Evolutionary conservation across 2,113 vertebrate species (phyloP).

Genomic region (Mastomys natalensis): DNA sequence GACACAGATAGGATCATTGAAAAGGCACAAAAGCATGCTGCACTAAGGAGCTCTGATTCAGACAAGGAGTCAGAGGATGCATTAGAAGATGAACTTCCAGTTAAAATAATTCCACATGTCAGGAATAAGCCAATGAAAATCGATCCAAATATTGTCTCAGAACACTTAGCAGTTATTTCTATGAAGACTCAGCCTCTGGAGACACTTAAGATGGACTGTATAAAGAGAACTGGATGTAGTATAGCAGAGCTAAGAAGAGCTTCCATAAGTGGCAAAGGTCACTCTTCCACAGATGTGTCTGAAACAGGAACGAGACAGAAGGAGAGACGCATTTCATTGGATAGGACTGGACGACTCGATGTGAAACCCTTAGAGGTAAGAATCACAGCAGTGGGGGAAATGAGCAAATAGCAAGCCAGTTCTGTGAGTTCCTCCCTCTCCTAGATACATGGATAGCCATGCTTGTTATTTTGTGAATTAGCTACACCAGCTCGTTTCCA

Average conservation of each 20-base stretch:
- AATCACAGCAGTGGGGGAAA: not conserved
- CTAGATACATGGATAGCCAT: not conserved
- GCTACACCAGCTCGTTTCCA: not conserved
- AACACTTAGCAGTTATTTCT: conserved; percentile 84
- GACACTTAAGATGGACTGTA: conserved; percentile 72
- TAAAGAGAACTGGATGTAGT: conserved; percentile 73
- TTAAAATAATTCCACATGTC: conserved; percentile 79
- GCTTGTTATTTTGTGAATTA: not conserved
- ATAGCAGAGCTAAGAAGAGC: conserved; percentile 79
- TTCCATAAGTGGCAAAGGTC: conserved; percentile 67
- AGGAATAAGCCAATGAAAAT: conserved; percentile 72
- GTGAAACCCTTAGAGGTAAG: conserved; percentile 75
- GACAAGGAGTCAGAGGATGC: not conserved
- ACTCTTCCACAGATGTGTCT: accelerated
- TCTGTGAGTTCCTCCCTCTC: not conserved
- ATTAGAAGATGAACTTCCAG: not conserved
- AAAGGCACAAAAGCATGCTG: conserved; percentile 65
- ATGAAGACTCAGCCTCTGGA: conserved; percentile 83
- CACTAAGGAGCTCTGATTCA: not conserved
- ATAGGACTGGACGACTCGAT: conserved; percentile 69
- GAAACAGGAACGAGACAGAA: not conserved
- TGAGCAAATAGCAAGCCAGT: not conserved
- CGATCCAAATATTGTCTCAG: conserved; percentile 78
- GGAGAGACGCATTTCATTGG: conserved; percentile 75
- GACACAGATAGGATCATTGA: conserved; percentile 73